phyloP scores from a whole-genome alignment of 2,888 invertebrate genomes.

The Drosophila diplacantha region DNA sequence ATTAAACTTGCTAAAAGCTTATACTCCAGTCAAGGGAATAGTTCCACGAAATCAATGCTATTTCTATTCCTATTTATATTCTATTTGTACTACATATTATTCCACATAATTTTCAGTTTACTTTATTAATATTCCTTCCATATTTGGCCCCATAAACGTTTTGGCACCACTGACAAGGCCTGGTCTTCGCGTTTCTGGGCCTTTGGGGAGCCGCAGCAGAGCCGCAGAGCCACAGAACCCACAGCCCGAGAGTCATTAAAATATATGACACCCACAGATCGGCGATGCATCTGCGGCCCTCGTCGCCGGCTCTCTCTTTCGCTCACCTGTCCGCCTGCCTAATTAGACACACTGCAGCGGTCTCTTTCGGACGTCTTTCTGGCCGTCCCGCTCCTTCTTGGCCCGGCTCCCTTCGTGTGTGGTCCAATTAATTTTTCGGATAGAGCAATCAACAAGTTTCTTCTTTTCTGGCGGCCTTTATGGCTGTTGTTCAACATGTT shows the following conservation, averaged over 20 bases:
- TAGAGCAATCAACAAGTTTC: conserved; percentile 72
- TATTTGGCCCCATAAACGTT: neutral
- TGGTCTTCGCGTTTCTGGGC: conserved; percentile 18
- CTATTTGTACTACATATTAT: no score
- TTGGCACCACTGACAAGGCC: conserved; percentile 9
- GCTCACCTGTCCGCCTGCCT: conserved; percentile 34
- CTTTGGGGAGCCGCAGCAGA: conserved; percentile 24
- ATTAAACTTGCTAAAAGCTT: no score
- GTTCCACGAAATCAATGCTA: neutral
- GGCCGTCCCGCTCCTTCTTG: conserved; percentile 15
- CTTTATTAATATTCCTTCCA: neutral
- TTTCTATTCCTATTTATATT: accelerated
- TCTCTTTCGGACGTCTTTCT: conserved; percentile 23
- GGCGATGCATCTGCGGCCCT: conserved; percentile 38
- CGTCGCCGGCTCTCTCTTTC: conserved; percentile 30
- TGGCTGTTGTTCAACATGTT: conserved; percentile 63
- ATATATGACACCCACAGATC: conserved; percentile 69
- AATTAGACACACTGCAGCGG: conserved; percentile 32
- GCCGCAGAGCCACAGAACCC: conserved; percentile 1
- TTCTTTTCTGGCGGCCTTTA: conserved; percentile 54
- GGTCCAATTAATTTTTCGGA: conserved; percentile 69
- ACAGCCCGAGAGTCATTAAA: conserved; percentile 54
- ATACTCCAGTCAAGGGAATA: neutral
- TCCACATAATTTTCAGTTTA: neutral
- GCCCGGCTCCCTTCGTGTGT: conserved; percentile 55